phyloP scores from a whole-genome alignment of 2,888 invertebrate species.

The Dascillus cervinus region DNA sequence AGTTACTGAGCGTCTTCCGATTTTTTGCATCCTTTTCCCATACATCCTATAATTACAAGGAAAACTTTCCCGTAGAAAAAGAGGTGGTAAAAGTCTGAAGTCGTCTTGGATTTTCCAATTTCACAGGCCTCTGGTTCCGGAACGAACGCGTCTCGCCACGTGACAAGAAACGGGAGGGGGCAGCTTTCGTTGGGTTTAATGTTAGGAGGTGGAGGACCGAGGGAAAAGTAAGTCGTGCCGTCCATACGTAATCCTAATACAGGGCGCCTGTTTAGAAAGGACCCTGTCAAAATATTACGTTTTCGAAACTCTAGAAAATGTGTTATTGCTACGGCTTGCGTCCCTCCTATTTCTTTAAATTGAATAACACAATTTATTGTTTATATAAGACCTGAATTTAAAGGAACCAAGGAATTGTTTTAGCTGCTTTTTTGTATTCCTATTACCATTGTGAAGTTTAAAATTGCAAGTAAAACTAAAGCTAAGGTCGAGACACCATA shows the following conservation, averaged over 20 bases:
- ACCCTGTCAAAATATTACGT: slow-evolving; percentile 32
- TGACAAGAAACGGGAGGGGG: slow-evolving; percentile 31
- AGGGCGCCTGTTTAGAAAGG: slow-evolving; percentile 27
- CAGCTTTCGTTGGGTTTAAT: slow-evolving; percentile 6
- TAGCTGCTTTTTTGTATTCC: too few species aligned
- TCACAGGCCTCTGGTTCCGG: slow-evolving; percentile 40
- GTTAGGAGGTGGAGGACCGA: slow-evolving; percentile 14
- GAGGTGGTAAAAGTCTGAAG: slow-evolving; percentile 36
- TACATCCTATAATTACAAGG: too few species aligned
- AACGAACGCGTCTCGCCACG: slow-evolving; percentile 35
- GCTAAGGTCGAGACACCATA: too few species aligned
- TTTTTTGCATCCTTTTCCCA: too few species aligned
- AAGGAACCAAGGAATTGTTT: too few species aligned
- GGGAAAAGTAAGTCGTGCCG: slow-evolving; percentile 21
- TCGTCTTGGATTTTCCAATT: slow-evolving; percentile 42
- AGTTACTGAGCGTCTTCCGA: too few species aligned
- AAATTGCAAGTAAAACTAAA: too few species aligned
- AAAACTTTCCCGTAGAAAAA: too few species aligned
- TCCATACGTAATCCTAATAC: slow-evolving; percentile 27
- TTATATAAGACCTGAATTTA: slow-evolving; percentile 2
- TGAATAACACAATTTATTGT: slow-evolving; percentile 8
- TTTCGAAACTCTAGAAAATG: slow-evolving; percentile 22
- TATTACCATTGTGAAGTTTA: too few species aligned
- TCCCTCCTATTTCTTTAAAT: slow-evolving; percentile 14
- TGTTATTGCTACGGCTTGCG: slow-evolving; percentile 24